Base-by-base conservation (phyloP, 2,888 invertebrate genomes). In the Thereva nobilitata region DNA sequence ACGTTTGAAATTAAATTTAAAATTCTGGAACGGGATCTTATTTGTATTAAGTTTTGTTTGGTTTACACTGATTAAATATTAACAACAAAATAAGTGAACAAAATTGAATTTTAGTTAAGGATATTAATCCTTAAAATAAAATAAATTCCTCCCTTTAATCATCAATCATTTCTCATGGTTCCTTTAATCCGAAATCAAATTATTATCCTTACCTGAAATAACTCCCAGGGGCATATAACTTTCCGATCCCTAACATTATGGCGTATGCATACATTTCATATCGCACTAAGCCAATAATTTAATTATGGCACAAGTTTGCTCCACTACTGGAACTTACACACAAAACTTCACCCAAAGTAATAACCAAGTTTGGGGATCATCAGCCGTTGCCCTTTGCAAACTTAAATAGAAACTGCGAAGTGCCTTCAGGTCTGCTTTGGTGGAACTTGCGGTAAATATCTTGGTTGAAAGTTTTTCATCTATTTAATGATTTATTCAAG, bases 121-220 rank as follows among this genome's bases (percentile, higher is more conserved):
- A 23, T 23, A 23, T 23, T 23, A 23, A 2, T 23, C 23, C 23
- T 23, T 23, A 23, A 23, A 23, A 23, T 23, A 23, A 23, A 23
- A 23, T 23, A 23, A 23, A 23, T 23, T 23, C 23, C 23, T 23
- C 23, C 38, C 9, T 49, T 49, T 40, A 45, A 52, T 63, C 42
- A 37, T 63, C 37, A 41, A 40, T 40, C 8, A 50, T 23, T 57
- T 44, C 47, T 9, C 38, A 23, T 35, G 59, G 59, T 45, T 42
- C 37, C 47, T 59, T 68, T 68, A 68, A 68, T 68, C 66, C 65
- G 49, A 65, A 68, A 68, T 68, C 66, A 66, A 68, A 68, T 68
- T 68, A 68, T 55, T 55, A 55, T 68, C 42, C 59, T 49, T 66
- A 65, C 68, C 61, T 64, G 68, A 65, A 68, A 68, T 59, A 65